Base-by-base conservation (phyloP, 2,888 invertebrate species). In the Phengaris alcon region DNA sequence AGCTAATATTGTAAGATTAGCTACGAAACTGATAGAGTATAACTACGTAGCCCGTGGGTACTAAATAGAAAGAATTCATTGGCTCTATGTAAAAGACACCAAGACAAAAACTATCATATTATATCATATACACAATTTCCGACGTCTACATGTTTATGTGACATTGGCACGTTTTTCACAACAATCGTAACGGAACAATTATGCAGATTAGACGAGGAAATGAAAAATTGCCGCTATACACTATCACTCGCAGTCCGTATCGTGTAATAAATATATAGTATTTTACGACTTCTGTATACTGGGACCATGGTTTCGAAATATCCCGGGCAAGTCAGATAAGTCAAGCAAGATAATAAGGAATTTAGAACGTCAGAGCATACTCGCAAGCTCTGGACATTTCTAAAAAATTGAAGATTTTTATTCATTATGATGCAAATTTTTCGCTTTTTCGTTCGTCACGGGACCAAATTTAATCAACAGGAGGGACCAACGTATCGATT, bases 131-230 rank as follows among this genome's bases (percentile, higher is more conserved):
- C 35, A 57, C 15, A 15, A 15, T 57, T 57, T 7, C 7, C 57
- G 15, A 54, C 35, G 35, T 35, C 35, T 57, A 64, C 35, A 64
- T 64, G 64, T 64, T 64, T 64, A 64, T 64, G 13, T 64, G 64
- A 64, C 64, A 44, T 44, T 35, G 64, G 35, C 35, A 64, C 64
- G 35, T 64, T 64, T 64, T 35, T n/a, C 13, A 5, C 52, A 68
- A 46, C 72, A 73, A 73, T 73, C 44, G 59, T 15, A 64, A 64
- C 64, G 35, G 55, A 73, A 55, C 57, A 64, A 74, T 74, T 74
- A 74, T 59, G 74, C 59, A 74, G 59, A 74, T 64, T 13, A 64
- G 74, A 74, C n/a, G 44, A 57, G 59, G 59, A 51, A 64, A 74
- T 64, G 51, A 74, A 64, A 51, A 73, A 73, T 48, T 15, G 59